These are phyloP conservation scores for Neogobius melanostomus DNA, from an alignment of 2,113 vertebrate species.

Conservation along the genomic window DNA sequence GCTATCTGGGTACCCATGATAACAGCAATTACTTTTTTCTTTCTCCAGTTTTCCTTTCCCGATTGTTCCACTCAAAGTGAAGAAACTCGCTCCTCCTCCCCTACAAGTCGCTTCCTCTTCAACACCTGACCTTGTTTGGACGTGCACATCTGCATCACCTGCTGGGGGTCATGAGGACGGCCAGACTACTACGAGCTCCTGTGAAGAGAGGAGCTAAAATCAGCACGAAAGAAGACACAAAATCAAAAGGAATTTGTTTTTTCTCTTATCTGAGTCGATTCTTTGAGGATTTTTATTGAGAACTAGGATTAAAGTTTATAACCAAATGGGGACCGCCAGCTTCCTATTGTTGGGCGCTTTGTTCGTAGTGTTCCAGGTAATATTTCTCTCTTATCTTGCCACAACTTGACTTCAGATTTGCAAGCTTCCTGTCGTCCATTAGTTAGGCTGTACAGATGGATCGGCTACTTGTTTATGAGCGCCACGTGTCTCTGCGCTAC, in stretches of 20 bases:
- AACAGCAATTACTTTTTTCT: too few species aligned
- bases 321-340: slow-evolving; percentile 50
- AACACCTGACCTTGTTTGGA: slow-evolving; percentile 62
- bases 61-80: too few species aligned
- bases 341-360: slow-evolving; percentile 45
- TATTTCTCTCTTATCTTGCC: slow-evolving; percentile 11
- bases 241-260: slow-evolving; percentile 16
- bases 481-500: too few species aligned
- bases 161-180: too few species aligned
- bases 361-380: slow-evolving; percentile 66
- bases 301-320: not conserved
- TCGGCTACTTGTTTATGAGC: too few species aligned
- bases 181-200: too few species aligned
- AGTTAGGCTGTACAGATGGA: not conserved
- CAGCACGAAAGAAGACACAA: not conserved
- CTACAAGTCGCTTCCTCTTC: too few species aligned
- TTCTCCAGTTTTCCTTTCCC: too few species aligned
- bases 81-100: not conserved
- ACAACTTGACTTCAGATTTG: too few species aligned
- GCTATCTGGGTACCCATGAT: too few species aligned
- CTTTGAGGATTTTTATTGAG: not conserved
- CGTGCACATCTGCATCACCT: too few species aligned
- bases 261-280: not conserved
- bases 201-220: too few species aligned
- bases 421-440: not conserved